Evolutionary conservation across 2,888 invertebrate species (phyloP).

Genomic region (Andrena bucephala): DNA sequence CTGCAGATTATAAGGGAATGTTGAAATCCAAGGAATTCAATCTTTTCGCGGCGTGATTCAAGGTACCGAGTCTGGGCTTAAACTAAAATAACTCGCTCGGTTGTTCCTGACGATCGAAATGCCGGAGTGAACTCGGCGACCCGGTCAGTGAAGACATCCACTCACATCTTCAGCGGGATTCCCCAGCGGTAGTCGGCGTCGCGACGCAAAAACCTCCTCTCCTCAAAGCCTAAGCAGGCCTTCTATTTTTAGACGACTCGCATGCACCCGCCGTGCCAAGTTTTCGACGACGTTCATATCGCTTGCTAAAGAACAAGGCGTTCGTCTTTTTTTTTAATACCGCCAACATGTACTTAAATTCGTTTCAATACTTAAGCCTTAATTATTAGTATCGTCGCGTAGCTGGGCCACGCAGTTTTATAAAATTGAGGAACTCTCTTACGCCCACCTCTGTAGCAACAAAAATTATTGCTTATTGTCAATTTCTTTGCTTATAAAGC

Average conservation of each 20-base stretch:
- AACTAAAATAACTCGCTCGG: no score
- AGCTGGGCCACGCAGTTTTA: no score
- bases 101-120: conserved; percentile 1
- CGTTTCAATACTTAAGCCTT: not conserved
- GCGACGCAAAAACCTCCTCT: conserved; percentile 77
- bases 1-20: not conserved
- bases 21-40: not conserved
- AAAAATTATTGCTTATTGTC: not conserved
- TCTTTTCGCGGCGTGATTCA: not conserved
- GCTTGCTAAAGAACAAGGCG: conserved; percentile 21
- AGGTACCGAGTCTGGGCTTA: no score
- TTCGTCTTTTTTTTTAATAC: conserved; percentile 15
- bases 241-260: conserved; percentile 75
- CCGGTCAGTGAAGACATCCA: conserved; percentile 10
- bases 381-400: not conserved
- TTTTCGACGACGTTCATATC: conserved; percentile 59
- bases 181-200: conserved; percentile 67
- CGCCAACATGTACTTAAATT: not conserved
- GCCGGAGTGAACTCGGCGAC: not conserved
- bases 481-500: not conserved
- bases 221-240: conserved; percentile 63
- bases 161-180: conserved; percentile 63
- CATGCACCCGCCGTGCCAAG: conserved; percentile 68
- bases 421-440: not conserved
- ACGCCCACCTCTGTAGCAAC: not conserved